Conservation (phyloP, 1,140 invertebrate species). For the Papilio aristodemus region DNA sequence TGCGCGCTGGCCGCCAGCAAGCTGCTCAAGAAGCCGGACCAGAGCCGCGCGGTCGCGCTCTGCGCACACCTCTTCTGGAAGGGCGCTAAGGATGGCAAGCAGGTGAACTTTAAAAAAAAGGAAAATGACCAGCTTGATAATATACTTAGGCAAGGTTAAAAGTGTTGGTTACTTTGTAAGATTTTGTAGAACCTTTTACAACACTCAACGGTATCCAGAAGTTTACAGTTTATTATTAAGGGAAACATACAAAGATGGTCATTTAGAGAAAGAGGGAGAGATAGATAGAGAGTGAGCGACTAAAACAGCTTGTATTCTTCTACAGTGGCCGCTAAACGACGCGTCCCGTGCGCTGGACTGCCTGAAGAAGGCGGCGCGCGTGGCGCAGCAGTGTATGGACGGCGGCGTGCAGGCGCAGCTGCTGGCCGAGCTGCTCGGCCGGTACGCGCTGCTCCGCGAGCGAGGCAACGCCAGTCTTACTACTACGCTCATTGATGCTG, state of each 20-base stretch:
- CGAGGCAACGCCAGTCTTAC: constrained; percentile 93
- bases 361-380: constrained; percentile 96
- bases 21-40: constrained; percentile 98
- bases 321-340: constrained; percentile 88
- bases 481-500: constrained; percentile 80
- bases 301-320: constrained; percentile 30
- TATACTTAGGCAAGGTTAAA: too few species aligned
- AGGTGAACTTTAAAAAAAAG: constrained; percentile 41
- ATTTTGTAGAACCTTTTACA: too few species aligned
- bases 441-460: constrained; percentile 97
- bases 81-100: constrained; percentile 78
- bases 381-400: constrained; percentile 98
- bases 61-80: constrained; percentile 99
- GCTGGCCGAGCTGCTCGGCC: constrained; percentile 96
- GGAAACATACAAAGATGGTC: too few species aligned
- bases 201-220: too few species aligned
- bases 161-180: too few species aligned
- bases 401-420: constrained; percentile 97
- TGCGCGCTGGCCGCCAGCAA: constrained; percentile 97
- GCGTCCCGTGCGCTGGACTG: constrained; percentile 96
- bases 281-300: too few species aligned
- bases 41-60: constrained; percentile 93
- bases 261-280: too few species aligned
- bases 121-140: too few species aligned
- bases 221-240: too few species aligned